phyloP scores from a whole-genome alignment of 2,113 vertebrate genomes.

The Cercocebus atys region DNA sequence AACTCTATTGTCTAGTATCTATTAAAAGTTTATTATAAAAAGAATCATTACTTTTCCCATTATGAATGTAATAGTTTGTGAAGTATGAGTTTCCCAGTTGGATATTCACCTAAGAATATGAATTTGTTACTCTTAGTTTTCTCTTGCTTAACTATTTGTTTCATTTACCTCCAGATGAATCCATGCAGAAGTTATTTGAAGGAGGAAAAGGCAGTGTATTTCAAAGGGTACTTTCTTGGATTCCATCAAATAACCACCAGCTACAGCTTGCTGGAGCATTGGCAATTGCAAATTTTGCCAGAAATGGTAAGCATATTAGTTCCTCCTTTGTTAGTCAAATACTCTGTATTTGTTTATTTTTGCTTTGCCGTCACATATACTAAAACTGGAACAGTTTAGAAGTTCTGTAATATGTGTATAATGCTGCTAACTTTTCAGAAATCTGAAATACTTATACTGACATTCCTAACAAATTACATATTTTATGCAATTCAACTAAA shows the following conservation, averaged over 20 bases:
- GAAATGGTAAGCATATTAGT: conserved; percentile 89
- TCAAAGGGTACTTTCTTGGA: conserved; percentile 96
- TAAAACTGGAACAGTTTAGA: conserved; percentile 24
- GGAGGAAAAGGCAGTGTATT: conserved; percentile 97
- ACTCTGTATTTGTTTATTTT: not conserved
- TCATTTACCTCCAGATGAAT: conserved; percentile 90
- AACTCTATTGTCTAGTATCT: not conserved
- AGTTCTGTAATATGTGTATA: not conserved
- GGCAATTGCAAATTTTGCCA: conserved; percentile 98
- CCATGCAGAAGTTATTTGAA: conserved; percentile 99
- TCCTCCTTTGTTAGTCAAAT: not conserved
- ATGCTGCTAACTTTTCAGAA: not conserved
- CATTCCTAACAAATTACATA: not conserved
- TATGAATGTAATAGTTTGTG: not conserved
- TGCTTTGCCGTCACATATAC: not conserved
- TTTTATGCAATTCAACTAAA: not conserved
- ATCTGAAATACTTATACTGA: not conserved
- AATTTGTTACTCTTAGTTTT: not conserved
- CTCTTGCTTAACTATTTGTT: conserved; percentile 44
- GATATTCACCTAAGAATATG: not conserved
- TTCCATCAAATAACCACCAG: conserved; percentile 97
- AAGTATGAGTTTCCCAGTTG: not conserved
- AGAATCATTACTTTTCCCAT: not conserved
- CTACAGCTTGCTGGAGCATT: conserved; percentile 97
- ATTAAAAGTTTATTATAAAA: not conserved